Conservation (phyloP, 1,140 invertebrate species). For the Phocides pigmalion region DNA sequence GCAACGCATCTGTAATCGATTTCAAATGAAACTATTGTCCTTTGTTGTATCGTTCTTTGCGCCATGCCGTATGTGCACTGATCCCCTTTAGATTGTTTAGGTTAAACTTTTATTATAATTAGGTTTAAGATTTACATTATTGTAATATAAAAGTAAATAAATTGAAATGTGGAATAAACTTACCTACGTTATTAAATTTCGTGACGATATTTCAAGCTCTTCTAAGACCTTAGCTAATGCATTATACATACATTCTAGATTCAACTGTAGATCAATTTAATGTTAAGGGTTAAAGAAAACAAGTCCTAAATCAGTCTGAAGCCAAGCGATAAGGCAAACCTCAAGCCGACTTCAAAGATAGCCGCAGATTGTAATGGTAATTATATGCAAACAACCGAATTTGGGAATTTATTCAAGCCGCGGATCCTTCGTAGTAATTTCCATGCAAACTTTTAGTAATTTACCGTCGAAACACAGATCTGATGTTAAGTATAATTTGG, state of each 20-base stretch:
- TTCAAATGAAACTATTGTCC: no score
- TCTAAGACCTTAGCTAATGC: not conserved
- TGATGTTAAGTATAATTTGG: not conserved
- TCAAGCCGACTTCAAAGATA: slow-evolving; percentile 16
- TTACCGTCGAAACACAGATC: not conserved
- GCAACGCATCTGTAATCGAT: no score
- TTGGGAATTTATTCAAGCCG: slow-evolving; percentile 8
- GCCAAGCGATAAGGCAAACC: slow-evolving; percentile 6
- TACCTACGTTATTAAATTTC: no score
- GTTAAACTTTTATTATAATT: no score
- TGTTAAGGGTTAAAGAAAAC: slow-evolving; percentile 10
- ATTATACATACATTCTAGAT: slow-evolving; percentile 6
- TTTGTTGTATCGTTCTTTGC: no score
- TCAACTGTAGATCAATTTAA: slow-evolving; percentile 1
- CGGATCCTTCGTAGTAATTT: not conserved
- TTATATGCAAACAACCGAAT: slow-evolving; percentile 18
- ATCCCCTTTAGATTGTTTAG: no score
- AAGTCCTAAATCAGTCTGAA: slow-evolving; percentile 19
- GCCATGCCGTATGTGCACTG: no score
- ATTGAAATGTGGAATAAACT: no score
- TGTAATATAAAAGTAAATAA: no score
- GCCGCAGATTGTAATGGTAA: slow-evolving; percentile 13
- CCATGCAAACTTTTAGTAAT: not conserved
- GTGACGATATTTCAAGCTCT: not conserved
- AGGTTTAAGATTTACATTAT: no score